Evolutionary conservation across 1,140 invertebrate species (phyloP), one percentile per base, ranked within the genome.

Genomic region (Asbolus verrucosus): DNA sequence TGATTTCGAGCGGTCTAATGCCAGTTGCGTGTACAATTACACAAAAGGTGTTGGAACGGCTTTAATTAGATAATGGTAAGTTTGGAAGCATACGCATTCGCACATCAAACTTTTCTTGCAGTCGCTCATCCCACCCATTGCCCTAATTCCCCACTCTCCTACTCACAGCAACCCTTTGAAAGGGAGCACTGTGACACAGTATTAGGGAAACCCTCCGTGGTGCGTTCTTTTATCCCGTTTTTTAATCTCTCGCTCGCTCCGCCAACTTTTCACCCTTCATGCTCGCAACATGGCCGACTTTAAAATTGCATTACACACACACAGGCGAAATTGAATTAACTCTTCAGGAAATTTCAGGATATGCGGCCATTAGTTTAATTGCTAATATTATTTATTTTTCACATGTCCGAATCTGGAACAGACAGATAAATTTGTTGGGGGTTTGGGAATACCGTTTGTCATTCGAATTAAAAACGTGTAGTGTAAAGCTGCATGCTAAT

Each of bases 331-430:
- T 63, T 41, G 36, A 63, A 63, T 63, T 63, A 63, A 63, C 61
- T 63, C 61, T 63, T 63, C 33, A 63, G 16, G 18, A 16, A 41
- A 63, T 36, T 63, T 63, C 14, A n/a, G 61, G 61, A 63, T 39
- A 63, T 62, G 36, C 31, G 39, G 36, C 61, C 61, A 63, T 63
- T 63, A 63, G 61, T 63, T 63, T 63, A 63, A 63, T 63, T 63
- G 61, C 61, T 63, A 63, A 63, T 63, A 63, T n/a, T n/a, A n/a
- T 63, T 63, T 63, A 63, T 63, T 63, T 63, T 63, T 63, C 61
- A 14, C 39, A 19, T 39, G 61, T 38, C 39, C 24, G 31, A 41
- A 38, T 38, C 59, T 39, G 9, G 59, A 39, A 38, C 15, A 21
- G 61, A 41, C 39, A 27, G 61, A 41, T 41, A 41, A 41, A 63